Base-by-base conservation (phyloP, 2,113 vertebrate genomes). In the Ochotona curzoniae region DNA sequence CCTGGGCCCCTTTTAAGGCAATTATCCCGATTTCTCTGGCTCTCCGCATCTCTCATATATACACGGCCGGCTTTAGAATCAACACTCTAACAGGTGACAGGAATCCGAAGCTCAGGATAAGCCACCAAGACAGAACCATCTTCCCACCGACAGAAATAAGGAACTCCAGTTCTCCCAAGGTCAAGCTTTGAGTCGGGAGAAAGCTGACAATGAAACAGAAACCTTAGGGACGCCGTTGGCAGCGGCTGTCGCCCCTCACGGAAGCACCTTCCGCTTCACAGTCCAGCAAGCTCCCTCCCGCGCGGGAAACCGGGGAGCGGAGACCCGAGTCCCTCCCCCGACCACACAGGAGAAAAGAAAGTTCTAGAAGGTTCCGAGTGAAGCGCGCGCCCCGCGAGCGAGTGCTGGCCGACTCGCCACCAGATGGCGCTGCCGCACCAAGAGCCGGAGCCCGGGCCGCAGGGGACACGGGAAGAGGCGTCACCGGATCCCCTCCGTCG, bases 391-490 rank as follows among this genome's bases (percentile, higher is more conserved):
- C 63, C 67, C 32, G 2, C 32, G 13, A 7, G 38, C 49, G 7
- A 47, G 11, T 23, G 8, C n/a, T 5, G 15, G 26, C n/a, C 54
- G 12, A 79, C 63, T 38, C 23, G 57, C 35, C 97, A 96, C 96
- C 97, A 97, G 97, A 87, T 97, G 97, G 97, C 97, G 97, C 97
- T 97, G 89, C 89, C 76, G 94, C 93, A 93, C 91, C 87, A 28
- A 95, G 84, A 96, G 96, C 96, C 51, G 5, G 28, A 63, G 76
- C 38, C 35, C 1, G 2, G 17, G 87, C 25, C 9, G 28, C 86
- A 0, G 1, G 35, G 17, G 21, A 57, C 9, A 74, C 9, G 69
- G 95, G 74, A 89, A 76, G 61, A 54, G 71, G 84, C 86, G 95
- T 95, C 76, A 80, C 93, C 90, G 73, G 87, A 95, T 63, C 67